These are phyloP conservation scores for Vanacampus margaritifer DNA, from an alignment of 2,113 vertebrate species.

Conservation along the genomic window DNA sequence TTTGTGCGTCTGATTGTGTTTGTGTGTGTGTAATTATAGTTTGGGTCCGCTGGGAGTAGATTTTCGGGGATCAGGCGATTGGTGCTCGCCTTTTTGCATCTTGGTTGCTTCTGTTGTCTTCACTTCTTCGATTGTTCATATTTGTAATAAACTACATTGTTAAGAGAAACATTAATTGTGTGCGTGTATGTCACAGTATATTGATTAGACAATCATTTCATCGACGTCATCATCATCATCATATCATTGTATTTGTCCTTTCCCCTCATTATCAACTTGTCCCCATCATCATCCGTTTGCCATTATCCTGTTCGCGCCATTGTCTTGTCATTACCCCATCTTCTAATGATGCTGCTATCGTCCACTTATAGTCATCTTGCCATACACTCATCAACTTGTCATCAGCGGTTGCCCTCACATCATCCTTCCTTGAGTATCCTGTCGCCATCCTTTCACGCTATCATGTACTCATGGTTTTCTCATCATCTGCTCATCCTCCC, in stretches of 20 bases:
- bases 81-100: slow-evolving; percentile 25
- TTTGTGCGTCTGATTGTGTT: slow-evolving; percentile 6
- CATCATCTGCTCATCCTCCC: neutral
- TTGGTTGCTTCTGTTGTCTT: neutral
- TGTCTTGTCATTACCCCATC: neutral
- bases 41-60: slow-evolving; percentile 27
- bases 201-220: neutral
- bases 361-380: neutral
- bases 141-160: neutral
- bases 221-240: neutral
- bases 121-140: neutral
- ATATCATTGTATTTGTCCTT: neutral
- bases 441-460: neutral
- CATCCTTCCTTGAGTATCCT: neutral
- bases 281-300: neutral
- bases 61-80: slow-evolving; percentile 22
- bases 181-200: neutral
- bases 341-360: neutral
- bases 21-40: slow-evolving; percentile 9
- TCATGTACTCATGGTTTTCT: neutral
- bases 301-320: neutral
- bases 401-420: neutral
- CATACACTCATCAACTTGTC: neutral
- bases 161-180: neutral
- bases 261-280: neutral